phyloP scores from a whole-genome alignment of 1,140 invertebrate genomes.

The Eriosoma lanigerum region DNA sequence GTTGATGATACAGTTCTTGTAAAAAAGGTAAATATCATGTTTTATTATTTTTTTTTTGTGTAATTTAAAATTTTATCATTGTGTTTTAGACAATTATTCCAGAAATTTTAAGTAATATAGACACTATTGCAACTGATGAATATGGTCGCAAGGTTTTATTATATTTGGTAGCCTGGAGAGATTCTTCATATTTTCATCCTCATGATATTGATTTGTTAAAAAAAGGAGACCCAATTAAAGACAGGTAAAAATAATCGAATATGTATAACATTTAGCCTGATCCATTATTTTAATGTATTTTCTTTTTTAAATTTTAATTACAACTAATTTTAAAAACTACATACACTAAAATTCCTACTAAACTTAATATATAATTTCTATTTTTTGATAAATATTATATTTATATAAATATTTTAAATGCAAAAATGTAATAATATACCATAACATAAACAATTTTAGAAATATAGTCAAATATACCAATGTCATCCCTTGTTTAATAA shows the following conservation, averaged over 20 bases:
- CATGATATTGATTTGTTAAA: conserved; percentile 69
- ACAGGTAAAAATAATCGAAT: conserved; percentile 38
- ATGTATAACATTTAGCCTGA: no score
- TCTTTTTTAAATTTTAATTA: no score
- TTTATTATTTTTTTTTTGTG: neutral
- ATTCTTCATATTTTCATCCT: conserved; percentile 75
- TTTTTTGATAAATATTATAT: no score
- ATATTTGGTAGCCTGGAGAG: conserved; percentile 80
- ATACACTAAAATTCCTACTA: no score
- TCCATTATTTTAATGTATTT: no score
- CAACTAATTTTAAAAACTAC: no score
- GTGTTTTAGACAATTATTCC: conserved; percentile 62
- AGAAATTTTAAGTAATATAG: conserved; percentile 72
- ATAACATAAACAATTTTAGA: no score
- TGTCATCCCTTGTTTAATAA: no score
- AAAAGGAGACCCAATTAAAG: conserved; percentile 66
- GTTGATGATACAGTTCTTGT: conserved; percentile 91
- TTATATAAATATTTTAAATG: no score
- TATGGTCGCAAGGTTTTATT: conserved; percentile 74
- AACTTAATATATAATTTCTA: no score
- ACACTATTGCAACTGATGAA: conserved; percentile 72
- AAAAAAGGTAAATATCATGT: conserved; percentile 66
- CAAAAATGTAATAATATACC: no score
- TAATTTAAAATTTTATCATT: neutral
- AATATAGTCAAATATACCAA: no score